Evolutionary conservation across 2,113 vertebrate genomes (phyloP), one percentile per base, ranked within the genome.

Genomic region (Engystomops pustulosus): DNA sequence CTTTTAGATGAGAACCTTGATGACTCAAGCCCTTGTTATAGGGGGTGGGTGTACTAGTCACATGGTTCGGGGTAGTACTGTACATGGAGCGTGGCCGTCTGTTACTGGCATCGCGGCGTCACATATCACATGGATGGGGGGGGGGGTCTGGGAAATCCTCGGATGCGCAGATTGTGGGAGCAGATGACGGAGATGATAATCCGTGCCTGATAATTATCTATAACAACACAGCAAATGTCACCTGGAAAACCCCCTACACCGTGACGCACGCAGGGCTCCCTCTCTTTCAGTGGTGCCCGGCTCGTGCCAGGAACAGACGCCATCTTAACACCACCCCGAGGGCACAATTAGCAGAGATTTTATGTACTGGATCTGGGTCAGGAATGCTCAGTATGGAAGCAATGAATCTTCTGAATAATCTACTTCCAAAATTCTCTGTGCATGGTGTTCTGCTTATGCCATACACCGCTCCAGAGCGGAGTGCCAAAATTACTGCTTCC

Each of bases 71-170:
- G n/a, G n/a, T n/a, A n/a, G n/a, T n/a, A 41, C 38, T 5, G 8
- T 41, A 8, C 38, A 8, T 41, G 8, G 38, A 41, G 8, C 38
- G 38, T 41, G 38, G 38, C 51, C 2, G 4, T 23, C 6, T 30
- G 58, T 62, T 6, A 23, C 58, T 62, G 58, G 25, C 58, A 62
- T 23, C 25, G 58, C 25, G 5, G 55, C 55, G 55, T 27, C 55
- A 1, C 3, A 3, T n/a, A n/a, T 62, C 25, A 11, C 6, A 17
- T 25, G 23, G n/a, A n/a, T n/a, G n/a, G n/a, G n/a, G n/a, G n/a
- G n/a, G n/a, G n/a, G 12, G 70, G 70, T 65, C 60, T 72, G 70
- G 70, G 70, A 72, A 72, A 45, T 72, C 41, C 70, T 47, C 41
- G 17, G 41, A 41, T 72, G 70, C 23, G 44, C 70, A 47, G n/a